Conservation (phyloP, 2,113 vertebrate genomes). For the Crypturellus undulatus region DNA sequence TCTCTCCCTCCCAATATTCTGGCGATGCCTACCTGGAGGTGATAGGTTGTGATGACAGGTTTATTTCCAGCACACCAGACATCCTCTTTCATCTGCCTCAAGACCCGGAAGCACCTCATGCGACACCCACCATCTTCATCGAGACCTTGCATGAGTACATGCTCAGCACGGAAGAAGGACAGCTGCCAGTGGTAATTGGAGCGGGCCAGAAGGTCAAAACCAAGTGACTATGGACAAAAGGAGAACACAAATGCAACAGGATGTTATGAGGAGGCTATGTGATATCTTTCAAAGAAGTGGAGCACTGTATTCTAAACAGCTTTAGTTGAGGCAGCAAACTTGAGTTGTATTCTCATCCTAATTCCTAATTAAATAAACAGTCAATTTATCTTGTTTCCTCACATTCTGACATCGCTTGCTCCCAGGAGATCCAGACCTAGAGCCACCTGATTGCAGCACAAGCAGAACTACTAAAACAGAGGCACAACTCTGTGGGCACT, state of each 20-base stretch:
- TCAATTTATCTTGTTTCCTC: not conserved
- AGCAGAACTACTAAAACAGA: not conserved
- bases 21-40: conserved; percentile 81
- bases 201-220: conserved; percentile 83
- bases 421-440: not conserved
- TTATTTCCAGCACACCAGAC: conserved; percentile 84
- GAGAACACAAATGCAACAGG: not conserved
- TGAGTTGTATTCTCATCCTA: not conserved
- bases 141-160: conserved; percentile 79
- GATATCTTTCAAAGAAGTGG: not conserved
- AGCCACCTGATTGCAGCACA: not conserved
- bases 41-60: conserved; percentile 84
- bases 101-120: conserved; percentile 78
- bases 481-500: not conserved
- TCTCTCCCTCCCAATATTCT: not conserved
- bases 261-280: not conserved
- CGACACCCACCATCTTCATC: conserved; percentile 88
- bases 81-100: conserved; percentile 87
- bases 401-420: not conserved
- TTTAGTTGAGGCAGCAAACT: not conserved
- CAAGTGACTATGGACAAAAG: conserved; percentile 78
- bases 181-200: conserved; percentile 88
- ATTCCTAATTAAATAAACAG: not conserved
- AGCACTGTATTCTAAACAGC: not conserved
- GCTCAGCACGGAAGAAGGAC: conserved; percentile 84